These are phyloP conservation scores for Schizopygopsis pylzovi DNA, from an alignment of 2,797 vertebrate species.

Conservation along the genomic window DNA sequence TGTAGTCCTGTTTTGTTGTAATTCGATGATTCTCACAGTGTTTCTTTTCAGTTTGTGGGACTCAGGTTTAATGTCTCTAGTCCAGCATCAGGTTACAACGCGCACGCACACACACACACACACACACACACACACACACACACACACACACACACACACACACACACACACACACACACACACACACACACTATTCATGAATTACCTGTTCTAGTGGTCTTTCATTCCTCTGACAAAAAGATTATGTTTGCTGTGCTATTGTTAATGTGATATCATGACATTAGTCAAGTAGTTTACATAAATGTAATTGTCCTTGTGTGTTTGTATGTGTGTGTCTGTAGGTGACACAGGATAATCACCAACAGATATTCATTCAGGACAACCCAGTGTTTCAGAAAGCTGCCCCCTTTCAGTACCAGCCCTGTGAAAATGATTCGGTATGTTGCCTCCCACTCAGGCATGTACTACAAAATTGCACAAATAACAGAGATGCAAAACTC, in stretches of 20 bases:
- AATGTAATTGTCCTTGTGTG: not conserved
- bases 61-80: slow-evolving; percentile 54
- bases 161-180: slow-evolving; percentile 18
- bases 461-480: not conserved
- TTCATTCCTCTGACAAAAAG: not conserved
- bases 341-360: slow-evolving; percentile 90
- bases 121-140: slow-evolving; percentile 21
- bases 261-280: not conserved
- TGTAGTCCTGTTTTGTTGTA: slow-evolving; percentile 57
- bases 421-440: slow-evolving; percentile 91
- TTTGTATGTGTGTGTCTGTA: slow-evolving; percentile 65
- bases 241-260: not conserved
- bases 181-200: slow-evolving; percentile 3
- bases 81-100: slow-evolving; percentile 47
- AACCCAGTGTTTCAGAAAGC: slow-evolving; percentile 86
- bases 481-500: not conserved
- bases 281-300: not conserved
- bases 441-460: slow-evolving; percentile 51
- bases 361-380: slow-evolving; percentile 91
- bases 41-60: slow-evolving; percentile 59
- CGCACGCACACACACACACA: slow-evolving; percentile 2
- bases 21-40: slow-evolving; percentile 49
- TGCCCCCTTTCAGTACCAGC: slow-evolving; percentile 87
- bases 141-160: slow-evolving; percentile 5
- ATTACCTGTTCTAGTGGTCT: slow-evolving; percentile 6